phyloP scores from a whole-genome alignment of 2,888 invertebrate species.

The Acanthopleura granulata region DNA sequence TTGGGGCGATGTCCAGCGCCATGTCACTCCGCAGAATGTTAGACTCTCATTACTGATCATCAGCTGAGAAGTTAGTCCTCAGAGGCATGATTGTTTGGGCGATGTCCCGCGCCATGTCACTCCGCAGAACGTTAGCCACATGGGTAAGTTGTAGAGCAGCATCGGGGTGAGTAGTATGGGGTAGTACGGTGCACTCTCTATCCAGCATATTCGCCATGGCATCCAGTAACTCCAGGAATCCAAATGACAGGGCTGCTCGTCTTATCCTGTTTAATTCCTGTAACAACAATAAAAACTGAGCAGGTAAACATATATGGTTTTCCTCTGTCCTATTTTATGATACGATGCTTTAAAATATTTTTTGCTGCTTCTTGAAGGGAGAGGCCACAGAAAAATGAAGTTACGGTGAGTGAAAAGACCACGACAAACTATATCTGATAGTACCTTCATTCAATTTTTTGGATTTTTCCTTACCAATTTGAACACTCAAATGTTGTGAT shows the following conservation, averaged over 20 bases:
- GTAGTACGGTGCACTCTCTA: constrained; percentile 86
- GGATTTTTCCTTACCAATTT: too few species aligned
- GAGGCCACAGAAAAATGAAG: too few species aligned
- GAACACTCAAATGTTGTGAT: too few species aligned
- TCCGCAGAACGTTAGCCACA: constrained; percentile 85
- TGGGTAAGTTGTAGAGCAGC: constrained; percentile 91
- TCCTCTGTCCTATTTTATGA: too few species aligned
- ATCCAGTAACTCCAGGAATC: constrained; percentile 89
- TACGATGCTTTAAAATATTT: too few species aligned
- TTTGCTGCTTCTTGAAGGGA: too few species aligned
- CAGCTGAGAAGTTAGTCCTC: constrained; percentile 57
- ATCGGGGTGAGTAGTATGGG: constrained; percentile 84
- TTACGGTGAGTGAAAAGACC: too few species aligned
- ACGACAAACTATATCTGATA: too few species aligned
- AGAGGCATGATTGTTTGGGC: constrained; percentile 57
- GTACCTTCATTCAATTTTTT: too few species aligned
- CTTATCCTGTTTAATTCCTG: constrained; percentile 92
- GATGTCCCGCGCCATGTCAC: constrained; percentile 71
- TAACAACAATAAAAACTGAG: constrained; percentile 34
- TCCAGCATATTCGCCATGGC: constrained; percentile 89
- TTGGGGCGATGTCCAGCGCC: too few species aligned
- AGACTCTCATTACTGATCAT: constrained; percentile 30
- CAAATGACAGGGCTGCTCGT: constrained; percentile 90
- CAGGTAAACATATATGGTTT: too few species aligned
- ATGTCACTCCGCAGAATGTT: not conserved